phyloP scores from a whole-genome alignment of 2,888 invertebrate genomes.

The Kryphioiulus occultus region DNA sequence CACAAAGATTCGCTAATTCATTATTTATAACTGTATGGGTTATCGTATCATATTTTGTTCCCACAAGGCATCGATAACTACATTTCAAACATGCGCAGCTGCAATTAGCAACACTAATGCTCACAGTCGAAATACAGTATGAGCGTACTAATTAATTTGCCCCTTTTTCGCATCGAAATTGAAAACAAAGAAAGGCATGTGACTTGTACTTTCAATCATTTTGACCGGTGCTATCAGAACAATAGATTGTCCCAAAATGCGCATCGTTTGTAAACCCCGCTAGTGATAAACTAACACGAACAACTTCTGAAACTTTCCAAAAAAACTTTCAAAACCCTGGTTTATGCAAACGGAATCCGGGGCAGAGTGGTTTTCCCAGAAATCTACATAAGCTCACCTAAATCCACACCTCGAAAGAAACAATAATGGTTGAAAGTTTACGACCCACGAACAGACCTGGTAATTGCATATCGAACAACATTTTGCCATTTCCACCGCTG shows the following conservation, averaged over 20 bases:
- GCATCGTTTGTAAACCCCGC: no score
- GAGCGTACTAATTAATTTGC: neutral
- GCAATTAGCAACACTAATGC: neutral
- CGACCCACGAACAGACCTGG: neutral
- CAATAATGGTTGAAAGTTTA: neutral
- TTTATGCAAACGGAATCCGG: neutral
- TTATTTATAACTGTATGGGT: constrained; percentile 19
- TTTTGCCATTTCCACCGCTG: constrained; percentile 1
- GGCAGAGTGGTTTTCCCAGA: neutral
- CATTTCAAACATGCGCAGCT: constrained; percentile 7
- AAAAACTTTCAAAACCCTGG: no score
- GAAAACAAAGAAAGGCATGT: neutral
- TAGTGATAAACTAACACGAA: no score
- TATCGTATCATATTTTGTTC: neutral
- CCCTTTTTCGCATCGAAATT: neutral
- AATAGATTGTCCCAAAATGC: no score
- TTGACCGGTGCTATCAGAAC: neutral
- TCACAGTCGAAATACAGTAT: neutral
- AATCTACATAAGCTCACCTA: neutral
- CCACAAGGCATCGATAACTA: neutral
- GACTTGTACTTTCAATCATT: neutral
- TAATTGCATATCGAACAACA: constrained; percentile 35
- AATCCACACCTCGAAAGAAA: neutral
- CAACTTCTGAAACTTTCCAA: neutral
- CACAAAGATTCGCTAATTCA: neutral